Base-by-base conservation (phyloP, 2,888 invertebrate species). In the Drosophila eohydei region DNA sequence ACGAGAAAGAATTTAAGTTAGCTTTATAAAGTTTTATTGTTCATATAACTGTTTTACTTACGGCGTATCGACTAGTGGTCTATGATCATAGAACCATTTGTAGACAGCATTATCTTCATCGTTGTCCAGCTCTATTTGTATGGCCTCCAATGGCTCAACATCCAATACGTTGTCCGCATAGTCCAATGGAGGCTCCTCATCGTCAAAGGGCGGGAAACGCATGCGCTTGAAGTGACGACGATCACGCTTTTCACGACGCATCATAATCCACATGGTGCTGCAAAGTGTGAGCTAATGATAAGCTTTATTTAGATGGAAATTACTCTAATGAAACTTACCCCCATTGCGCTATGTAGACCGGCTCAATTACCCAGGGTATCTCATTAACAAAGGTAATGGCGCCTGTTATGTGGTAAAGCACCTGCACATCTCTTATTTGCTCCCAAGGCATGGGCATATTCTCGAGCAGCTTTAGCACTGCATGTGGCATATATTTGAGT, bases 381-480 rank as follows among this genome's bases (percentile, higher is more conserved):
- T 99, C 99, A 94, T 99, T 99, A 4, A 99, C 99, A 93, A 99
- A 99, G 8, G 99, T 99, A 72, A 99, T 99, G 14, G 99, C 99
- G 54, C 99, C 99, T 9, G 99, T 99, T 72, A 99, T 99, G 91
- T 99, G 99, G 92, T 99, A 99, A 32, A 99, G 94, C 8, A 98
- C 98, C 93, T 98, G 97, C 0, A 99, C 98, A 93, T 99, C 99
- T 72, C 99, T 94, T 74, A 99, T 99, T 93, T 99, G 99, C 93
- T 99, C 99, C 99, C 99, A 99, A 0, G 99, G 99, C 99, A 99
- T 99, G 0, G 99, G 99, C 99, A 99, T 99, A 93, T 99, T 99
- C 93, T 99, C 99, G 69, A 99, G 93, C 2, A 99, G 94, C 91
- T 99, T 99, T 94, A 99, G 96, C 7, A 99, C 99, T 8, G 99